Conservation (phyloP, 2,888 invertebrate species). For the Melanostoma scalare region DNA sequence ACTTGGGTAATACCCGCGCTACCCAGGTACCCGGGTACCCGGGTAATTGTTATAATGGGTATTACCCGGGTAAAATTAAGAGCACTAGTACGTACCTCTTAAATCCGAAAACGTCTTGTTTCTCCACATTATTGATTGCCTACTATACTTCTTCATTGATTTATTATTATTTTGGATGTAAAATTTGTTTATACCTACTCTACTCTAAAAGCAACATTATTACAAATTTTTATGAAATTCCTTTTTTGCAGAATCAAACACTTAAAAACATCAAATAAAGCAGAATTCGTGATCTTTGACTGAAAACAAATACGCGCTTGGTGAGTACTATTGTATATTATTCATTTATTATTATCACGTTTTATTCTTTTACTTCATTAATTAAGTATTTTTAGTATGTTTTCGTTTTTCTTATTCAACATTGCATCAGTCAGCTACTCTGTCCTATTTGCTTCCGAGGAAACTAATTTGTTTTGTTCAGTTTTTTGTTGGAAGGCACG, state of each 20-base stretch:
- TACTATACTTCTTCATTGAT: no score
- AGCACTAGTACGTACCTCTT: no score
- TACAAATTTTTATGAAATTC: not conserved
- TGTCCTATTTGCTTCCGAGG: no score
- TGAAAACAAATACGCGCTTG: constrained; percentile 64
- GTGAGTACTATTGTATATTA: constrained; percentile 18
- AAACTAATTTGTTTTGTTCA: constrained; percentile 1
- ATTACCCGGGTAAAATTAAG: no score
- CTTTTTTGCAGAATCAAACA: constrained; percentile 48
- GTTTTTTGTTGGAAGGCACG: not conserved
- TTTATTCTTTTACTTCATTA: not conserved
- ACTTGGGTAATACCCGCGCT: no score
- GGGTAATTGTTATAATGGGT: no score
- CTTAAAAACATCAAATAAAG: not conserved
- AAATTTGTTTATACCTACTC: no score
- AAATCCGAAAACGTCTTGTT: no score
- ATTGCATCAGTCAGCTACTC: not conserved
- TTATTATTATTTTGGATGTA: no score
- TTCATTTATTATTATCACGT: not conserved
- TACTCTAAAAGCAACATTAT: no score
- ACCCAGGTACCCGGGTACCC: no score
- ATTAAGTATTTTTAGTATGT: not conserved
- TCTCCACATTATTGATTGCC: no score
- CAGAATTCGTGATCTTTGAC: constrained; percentile 37
- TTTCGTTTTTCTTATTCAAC: not conserved